These are phyloP conservation scores for Eupithecia insigniata DNA, from an alignment of 2,888 invertebrate genomes.

Conservation along the genomic window DNA sequence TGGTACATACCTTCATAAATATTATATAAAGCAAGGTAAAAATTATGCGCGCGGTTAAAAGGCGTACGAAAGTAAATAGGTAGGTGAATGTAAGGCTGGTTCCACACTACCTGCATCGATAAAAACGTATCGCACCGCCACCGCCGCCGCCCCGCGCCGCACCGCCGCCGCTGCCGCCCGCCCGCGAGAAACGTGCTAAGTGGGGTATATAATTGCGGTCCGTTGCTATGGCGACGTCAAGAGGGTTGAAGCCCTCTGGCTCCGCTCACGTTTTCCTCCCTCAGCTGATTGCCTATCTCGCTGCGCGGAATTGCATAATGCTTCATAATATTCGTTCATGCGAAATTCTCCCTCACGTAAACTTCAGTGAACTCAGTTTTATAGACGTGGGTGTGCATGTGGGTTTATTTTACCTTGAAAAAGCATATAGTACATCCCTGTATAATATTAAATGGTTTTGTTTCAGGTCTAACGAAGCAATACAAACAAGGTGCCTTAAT, in stretches of 20 bases:
- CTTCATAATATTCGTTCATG: slow-evolving; percentile 37
- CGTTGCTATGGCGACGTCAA: slow-evolving; percentile 74
- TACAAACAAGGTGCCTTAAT: slow-evolving; percentile 70
- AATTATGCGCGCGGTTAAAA: background rate
- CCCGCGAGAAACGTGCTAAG: slow-evolving; percentile 52
- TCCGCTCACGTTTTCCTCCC: slow-evolving; percentile 56
- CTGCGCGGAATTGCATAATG: slow-evolving; percentile 56
- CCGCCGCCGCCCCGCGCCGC: too few species aligned
- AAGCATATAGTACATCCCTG: background rate
- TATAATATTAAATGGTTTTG: slow-evolving; percentile 41
- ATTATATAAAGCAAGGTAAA: background rate
- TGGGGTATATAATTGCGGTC: slow-evolving; percentile 68
- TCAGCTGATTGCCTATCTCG: slow-evolving; percentile 67
- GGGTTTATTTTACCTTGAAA: background rate
- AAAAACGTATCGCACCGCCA: slow-evolving; percentile 54
- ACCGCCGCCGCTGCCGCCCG: too few species aligned
- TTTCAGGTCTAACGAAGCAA: slow-evolving; percentile 66
- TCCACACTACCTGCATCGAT: slow-evolving; percentile 23
- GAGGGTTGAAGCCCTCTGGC: slow-evolving; percentile 72
- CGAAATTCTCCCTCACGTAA: slow-evolving; percentile 26
- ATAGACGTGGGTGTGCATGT: background rate
- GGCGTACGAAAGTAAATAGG: background rate
- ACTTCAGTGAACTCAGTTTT: background rate
- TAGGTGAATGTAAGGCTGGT: slow-evolving; percentile 15
- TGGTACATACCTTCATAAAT: too few species aligned